phyloP scores from a whole-genome alignment of 37 sponge, comb jelly and placozoan species.

The Ephydatia muelleri region DNA sequence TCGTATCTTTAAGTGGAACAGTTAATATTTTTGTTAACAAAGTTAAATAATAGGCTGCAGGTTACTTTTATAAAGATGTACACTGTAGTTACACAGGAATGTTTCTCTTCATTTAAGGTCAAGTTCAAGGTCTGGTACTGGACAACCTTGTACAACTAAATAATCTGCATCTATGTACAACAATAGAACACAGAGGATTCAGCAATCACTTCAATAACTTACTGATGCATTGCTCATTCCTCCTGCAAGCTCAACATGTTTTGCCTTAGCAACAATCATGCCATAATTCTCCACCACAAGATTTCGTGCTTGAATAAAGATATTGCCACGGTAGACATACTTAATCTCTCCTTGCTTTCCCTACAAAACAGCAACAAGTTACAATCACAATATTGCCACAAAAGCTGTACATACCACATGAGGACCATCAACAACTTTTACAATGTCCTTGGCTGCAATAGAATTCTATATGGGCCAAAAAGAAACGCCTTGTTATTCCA shows the following conservation, averaged over 20 bases:
- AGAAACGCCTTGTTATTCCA: too few species aligned
- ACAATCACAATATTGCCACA: conserved; percentile 27
- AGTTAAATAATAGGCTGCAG: too few species aligned
- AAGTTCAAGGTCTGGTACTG: too few species aligned
- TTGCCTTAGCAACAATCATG: conserved; percentile 80
- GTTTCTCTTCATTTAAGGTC: too few species aligned
- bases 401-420: conserved; percentile 70
- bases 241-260: conserved; percentile 87
- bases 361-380: conserved; percentile 14
- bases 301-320: conserved; percentile 77
- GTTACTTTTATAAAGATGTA: too few species aligned
- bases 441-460: conserved; percentile 74
- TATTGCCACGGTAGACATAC: conserved; percentile 83
- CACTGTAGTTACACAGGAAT: too few species aligned
- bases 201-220: neutral
- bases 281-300: conserved; percentile 88
- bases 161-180: too few species aligned
- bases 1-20: too few species aligned
- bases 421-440: conserved; percentile 77
- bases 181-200: too few species aligned
- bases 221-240: conserved; percentile 49
- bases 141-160: too few species aligned
- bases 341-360: conserved; percentile 90
- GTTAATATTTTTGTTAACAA: too few species aligned
- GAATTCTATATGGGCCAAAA: conserved; percentile 47